phyloP scores from a whole-genome alignment of 2,797 vertebrate genomes.

The Threskiornis aethiopicus region DNA sequence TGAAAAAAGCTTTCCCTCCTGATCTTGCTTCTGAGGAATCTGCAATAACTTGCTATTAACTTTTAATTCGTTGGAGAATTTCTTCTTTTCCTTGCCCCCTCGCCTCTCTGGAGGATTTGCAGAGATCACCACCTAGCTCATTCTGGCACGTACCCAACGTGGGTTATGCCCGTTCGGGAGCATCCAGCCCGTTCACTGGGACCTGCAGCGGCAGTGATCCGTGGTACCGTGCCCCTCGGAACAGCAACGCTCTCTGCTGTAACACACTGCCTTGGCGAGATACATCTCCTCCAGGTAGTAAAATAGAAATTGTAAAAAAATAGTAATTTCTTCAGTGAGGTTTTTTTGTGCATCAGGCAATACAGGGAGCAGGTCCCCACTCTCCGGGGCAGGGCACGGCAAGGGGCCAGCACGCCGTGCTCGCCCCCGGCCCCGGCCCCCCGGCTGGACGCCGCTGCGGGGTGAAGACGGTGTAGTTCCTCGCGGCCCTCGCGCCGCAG shows the following conservation, averaged over 20 bases:
- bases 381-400: rapidly evolving
- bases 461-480: background rate
- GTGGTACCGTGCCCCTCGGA: rapidly evolving
- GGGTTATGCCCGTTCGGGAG: rapidly evolving
- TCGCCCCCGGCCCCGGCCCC: background rate
- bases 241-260: background rate
- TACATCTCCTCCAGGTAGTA: no score
- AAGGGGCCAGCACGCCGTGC: rapidly evolving
- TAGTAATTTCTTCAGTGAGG: rapidly evolving
- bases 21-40: background rate
- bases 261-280: background rate
- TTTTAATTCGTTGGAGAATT: background rate
- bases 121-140: background rate
- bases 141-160: rapidly evolving
- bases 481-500: background rate
- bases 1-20: background rate
- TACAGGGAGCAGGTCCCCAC: background rate
- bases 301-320: rapidly evolving
- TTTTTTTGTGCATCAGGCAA: rapidly evolving
- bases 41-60: background rate
- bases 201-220: background rate
- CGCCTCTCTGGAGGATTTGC: background rate
- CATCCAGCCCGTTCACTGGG: background rate
- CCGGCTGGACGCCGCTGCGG: rapidly evolving
- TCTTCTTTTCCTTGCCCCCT: background rate